A percentile compares a stretch with the other conserved stretches of the same genome.
phyloP scores from a whole-genome alignment of 2,888 invertebrate species.

The Sipha maydis region DNA sequence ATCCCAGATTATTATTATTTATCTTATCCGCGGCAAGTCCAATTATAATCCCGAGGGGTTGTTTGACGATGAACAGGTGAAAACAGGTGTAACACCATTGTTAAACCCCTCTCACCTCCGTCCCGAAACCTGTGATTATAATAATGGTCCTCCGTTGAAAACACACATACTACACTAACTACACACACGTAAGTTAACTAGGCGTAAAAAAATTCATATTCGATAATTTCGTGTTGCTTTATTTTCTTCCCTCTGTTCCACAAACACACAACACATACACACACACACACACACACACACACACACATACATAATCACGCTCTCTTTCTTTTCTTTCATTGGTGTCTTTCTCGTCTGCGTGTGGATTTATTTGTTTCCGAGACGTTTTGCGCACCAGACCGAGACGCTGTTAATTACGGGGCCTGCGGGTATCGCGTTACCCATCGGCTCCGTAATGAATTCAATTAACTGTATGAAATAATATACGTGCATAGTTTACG shows the following conservation, averaged over 20 bases:
- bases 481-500: conserved; percentile 15
- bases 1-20: conserved; percentile 41
- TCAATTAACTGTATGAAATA: conserved; percentile 53
- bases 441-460: conserved; percentile 60
- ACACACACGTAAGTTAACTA: conserved; percentile 49
- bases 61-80: conserved; percentile 60
- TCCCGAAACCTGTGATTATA: conserved; percentile 57
- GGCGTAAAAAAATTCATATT: conserved; percentile 62
- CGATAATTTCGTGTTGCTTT: conserved; percentile 44
- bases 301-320: neutral
- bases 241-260: neutral
- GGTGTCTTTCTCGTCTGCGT: conserved; percentile 14
- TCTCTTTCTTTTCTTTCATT: neutral
- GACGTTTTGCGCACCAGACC: conserved; percentile 53
- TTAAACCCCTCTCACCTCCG: conserved; percentile 40
- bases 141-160: conserved; percentile 55
- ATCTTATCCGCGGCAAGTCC: conserved; percentile 48
- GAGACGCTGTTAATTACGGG: conserved; percentile 56
- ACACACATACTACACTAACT: conserved; percentile 24
- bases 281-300: too few species aligned
- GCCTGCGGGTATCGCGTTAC: conserved; percentile 55
- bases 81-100: conserved; percentile 62
- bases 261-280: too few species aligned
- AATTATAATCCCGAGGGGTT: conserved; percentile 58
- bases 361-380: conserved; percentile 51